These are phyloP conservation scores for Variabilichromis moorii DNA, from an alignment of 2,113 vertebrate genomes.

Conservation along the genomic window DNA sequence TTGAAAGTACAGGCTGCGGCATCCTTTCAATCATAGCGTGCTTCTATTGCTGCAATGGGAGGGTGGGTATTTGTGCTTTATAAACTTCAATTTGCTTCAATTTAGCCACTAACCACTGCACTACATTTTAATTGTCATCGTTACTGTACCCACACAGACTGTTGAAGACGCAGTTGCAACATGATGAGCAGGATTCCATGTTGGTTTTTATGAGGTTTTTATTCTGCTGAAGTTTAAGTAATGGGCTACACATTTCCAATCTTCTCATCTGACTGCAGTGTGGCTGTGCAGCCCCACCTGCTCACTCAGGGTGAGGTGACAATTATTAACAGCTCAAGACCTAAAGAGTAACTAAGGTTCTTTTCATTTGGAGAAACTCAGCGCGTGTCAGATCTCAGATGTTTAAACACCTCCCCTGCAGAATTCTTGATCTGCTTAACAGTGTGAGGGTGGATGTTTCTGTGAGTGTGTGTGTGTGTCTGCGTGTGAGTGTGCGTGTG, in stretches of 20 bases:
- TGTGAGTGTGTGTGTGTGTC: neutral
- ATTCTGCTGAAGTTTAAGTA: neutral
- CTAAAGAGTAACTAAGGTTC: neutral
- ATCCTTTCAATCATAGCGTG: neutral
- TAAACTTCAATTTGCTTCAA: neutral
- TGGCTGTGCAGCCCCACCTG: neutral
- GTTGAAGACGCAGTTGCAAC: neutral
- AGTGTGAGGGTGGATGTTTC: constrained; percentile 1
- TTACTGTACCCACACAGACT: neutral
- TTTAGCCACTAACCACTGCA: neutral
- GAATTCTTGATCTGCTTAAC: neutral
- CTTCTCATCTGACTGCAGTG: neutral
- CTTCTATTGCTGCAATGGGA: neutral
- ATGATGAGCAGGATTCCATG: neutral
- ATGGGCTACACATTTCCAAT: neutral
- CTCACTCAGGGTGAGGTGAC: neutral
- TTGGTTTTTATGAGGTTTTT: neutral
- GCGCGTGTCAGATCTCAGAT: constrained; percentile 22
- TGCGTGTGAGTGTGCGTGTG: neutral
- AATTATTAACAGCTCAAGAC: neutral
- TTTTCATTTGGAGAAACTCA: constrained; percentile 10
- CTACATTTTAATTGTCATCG: neutral
- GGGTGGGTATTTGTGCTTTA: neutral
- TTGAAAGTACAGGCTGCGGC: neutral
- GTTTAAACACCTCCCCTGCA: neutral